phyloP scores from a whole-genome alignment of 2,113 vertebrate species.

The Halichoeres trimaculatus region DNA sequence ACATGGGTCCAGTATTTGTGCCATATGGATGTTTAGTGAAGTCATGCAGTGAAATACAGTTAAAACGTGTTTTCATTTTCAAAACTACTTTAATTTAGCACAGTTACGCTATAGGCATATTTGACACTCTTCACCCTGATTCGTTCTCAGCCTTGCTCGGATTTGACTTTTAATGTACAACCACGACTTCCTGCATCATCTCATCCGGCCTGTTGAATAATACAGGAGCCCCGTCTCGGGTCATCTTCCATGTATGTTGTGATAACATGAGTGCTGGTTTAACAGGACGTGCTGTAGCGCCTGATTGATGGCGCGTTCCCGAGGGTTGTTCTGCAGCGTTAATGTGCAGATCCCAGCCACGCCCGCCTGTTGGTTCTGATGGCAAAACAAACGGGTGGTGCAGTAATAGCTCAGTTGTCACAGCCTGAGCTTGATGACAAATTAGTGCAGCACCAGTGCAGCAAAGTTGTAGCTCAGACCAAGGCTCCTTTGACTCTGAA shows the following conservation, averaged over 20 bases:
- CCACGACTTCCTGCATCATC: slow-evolving; percentile 10
- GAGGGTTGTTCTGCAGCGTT: slow-evolving; percentile 35
- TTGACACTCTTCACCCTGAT: too few species aligned
- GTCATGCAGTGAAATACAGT: too few species aligned
- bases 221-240: slow-evolving; percentile 22
- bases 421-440: slow-evolving; percentile 73
- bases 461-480: slow-evolving; percentile 54
- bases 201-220: slow-evolving; percentile 22
- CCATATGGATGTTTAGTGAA: too few species aligned
- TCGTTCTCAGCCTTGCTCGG: too few species aligned
- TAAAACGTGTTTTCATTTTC: too few species aligned
- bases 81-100: too few species aligned
- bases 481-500: slow-evolving; percentile 64
- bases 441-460: slow-evolving; percentile 74
- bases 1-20: too few species aligned
- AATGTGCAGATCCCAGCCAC: slow-evolving; percentile 57
- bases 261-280: slow-evolving; percentile 40
- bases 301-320: slow-evolving; percentile 67
- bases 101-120: too few species aligned
- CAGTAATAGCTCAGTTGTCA: slow-evolving; percentile 81
- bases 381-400: slow-evolving; percentile 77
- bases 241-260: slow-evolving; percentile 18
- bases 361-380: slow-evolving; percentile 71
- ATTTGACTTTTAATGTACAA: slow-evolving; percentile 8
- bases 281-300: slow-evolving; percentile 20